phyloP scores from a whole-genome alignment of 2,113 vertebrate genomes.

The Pristiophorus japonicus region DNA sequence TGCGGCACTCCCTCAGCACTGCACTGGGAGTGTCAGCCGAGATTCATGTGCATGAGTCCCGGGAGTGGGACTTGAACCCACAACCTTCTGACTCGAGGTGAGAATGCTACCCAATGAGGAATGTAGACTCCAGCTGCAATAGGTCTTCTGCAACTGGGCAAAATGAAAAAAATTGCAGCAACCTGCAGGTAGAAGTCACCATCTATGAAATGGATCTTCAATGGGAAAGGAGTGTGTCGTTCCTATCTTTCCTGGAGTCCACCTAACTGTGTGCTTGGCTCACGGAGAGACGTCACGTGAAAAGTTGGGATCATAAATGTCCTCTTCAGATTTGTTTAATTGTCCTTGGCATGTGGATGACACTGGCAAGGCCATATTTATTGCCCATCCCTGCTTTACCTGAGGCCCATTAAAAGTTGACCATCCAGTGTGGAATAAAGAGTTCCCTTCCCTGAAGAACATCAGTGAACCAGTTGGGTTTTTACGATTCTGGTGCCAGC shows the following conservation, averaged over 20 bases:
- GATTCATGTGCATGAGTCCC: too few relatives aligned
- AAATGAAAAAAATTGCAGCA: background rate
- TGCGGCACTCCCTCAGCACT: too few relatives aligned
- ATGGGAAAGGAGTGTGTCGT: background rate
- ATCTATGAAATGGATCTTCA: background rate
- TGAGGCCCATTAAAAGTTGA: background rate
- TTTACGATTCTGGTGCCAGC: background rate
- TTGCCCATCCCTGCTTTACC: background rate
- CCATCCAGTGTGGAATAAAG: too few relatives aligned
- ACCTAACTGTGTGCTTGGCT: background rate
- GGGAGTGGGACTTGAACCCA: too few relatives aligned
- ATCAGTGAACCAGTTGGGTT: too few relatives aligned
- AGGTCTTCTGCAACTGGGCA: background rate
- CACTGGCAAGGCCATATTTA: background rate
- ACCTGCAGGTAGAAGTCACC: background rate
- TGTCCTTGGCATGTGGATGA: background rate
- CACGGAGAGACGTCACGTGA: background rate
- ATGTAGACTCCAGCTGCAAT: background rate
- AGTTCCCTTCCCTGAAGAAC: background rate
- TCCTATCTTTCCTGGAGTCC: background rate
- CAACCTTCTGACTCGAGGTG: too few relatives aligned
- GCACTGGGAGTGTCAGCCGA: too few relatives aligned
- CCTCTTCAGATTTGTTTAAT: background rate
- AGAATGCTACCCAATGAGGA: too few relatives aligned
- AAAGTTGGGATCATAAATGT: background rate